Percentiles rank a stretch among this genome's conserved stretches.
phyloP scores from a whole-genome alignment of 1,140 invertebrate genomes.

The Arctopsyche grandis region DNA sequence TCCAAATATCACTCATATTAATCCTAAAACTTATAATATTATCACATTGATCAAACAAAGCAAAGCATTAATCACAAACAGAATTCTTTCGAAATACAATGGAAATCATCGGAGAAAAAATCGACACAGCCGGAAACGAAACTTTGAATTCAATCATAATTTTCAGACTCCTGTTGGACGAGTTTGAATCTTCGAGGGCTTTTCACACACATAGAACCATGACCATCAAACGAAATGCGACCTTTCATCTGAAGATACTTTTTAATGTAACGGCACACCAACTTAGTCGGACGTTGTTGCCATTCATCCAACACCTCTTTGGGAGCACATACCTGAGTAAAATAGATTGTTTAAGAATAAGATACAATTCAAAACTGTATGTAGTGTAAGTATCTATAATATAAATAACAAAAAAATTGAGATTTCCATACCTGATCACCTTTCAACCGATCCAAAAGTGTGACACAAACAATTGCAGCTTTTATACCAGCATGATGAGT shows the following conservation, averaged over 20 bases:
- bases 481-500: slow-evolving; percentile 94
- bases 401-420: slow-evolving; percentile 2
- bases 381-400: not conserved
- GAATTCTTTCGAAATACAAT: not conserved
- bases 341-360: slow-evolving; percentile 21
- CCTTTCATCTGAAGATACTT: slow-evolving; percentile 80
- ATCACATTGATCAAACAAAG: slow-evolving; percentile 29
- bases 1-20: not conserved
- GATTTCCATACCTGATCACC: slow-evolving; percentile 86
- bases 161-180: slow-evolving; percentile 90
- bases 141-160: slow-evolving; percentile 76
- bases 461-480: slow-evolving; percentile 93
- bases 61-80: slow-evolving; percentile 6
- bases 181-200: slow-evolving; percentile 86
- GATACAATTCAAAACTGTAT: not conserved
- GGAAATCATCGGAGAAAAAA: not conserved
- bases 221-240: slow-evolving; percentile 74
- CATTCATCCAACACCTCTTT: slow-evolving; percentile 93
- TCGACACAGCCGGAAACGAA: not conserved
- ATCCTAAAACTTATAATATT: not conserved
- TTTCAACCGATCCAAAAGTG: slow-evolving; percentile 91
- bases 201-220: slow-evolving; percentile 82
- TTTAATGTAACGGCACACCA: slow-evolving; percentile 91
- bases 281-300: slow-evolving; percentile 89
- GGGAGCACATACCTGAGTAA: slow-evolving; percentile 78